Evolutionary conservation across 2,113 vertebrate species (phyloP).

Genomic region (Andinoacara biseriatus): DNA sequence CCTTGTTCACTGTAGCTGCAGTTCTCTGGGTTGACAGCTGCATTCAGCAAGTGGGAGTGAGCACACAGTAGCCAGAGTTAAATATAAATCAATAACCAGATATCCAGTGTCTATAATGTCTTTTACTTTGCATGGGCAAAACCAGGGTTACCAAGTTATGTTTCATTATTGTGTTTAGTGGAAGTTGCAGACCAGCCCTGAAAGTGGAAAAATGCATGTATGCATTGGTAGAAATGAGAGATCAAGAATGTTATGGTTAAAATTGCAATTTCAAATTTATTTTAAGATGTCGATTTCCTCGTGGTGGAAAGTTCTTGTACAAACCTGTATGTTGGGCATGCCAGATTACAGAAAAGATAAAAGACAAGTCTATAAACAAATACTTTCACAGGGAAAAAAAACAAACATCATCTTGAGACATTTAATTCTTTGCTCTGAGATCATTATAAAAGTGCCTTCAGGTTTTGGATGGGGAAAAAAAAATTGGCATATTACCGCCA

Average conservation of each 20-base stretch:
- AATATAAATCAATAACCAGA: background rate
- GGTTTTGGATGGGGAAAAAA: background rate
- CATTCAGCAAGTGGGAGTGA: background rate
- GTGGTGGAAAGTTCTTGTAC: background rate
- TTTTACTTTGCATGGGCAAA: background rate
- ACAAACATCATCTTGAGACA: background rate
- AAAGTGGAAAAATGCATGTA: background rate
- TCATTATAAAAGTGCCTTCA: constrained; percentile 8
- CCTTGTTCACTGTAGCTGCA: background rate
- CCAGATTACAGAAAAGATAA: background rate
- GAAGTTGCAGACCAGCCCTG: background rate
- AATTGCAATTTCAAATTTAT: background rate
- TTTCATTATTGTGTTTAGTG: background rate
- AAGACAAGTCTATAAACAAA: background rate
- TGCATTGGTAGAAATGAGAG: background rate
- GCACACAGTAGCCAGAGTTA: background rate
- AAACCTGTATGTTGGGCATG: background rate
- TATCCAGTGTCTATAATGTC: background rate
- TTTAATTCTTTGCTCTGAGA: background rate
- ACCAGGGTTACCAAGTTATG: background rate
- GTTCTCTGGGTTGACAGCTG: constrained; percentile 22
- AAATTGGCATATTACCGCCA: background rate
- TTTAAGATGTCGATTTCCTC: background rate
- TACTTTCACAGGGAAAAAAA: background rate
- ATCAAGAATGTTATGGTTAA: background rate